Evolutionary conservation across 2,888 invertebrate species (phyloP).

Genomic region (Holacanthella duospinosa): DNA sequence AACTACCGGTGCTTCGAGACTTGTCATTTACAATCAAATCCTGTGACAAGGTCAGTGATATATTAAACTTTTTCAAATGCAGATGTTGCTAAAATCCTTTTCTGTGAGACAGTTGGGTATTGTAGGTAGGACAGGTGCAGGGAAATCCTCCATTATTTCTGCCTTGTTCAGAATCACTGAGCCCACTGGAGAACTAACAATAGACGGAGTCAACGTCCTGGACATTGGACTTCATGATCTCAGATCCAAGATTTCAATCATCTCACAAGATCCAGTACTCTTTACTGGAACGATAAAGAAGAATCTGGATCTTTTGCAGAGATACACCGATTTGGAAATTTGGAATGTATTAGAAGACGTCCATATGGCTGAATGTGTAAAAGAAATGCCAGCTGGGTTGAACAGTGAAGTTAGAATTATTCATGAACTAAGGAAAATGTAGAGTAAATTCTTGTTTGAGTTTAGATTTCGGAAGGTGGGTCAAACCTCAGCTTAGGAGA

Average conservation of each 20-base stretch:
- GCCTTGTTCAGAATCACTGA: constrained; percentile 60
- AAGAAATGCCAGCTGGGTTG: constrained; percentile 20
- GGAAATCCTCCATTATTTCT: constrained; percentile 59
- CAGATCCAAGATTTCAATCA: constrained; percentile 28
- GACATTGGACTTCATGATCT: constrained; percentile 37
- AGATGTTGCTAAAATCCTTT: too few relatives aligned
- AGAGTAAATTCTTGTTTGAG: not conserved
- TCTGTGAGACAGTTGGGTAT: too few relatives aligned
- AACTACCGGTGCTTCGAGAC: constrained; percentile 41
- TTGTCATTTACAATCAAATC: constrained; percentile 42
- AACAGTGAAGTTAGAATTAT: constrained; percentile 21
- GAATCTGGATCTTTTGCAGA: constrained; percentile 29
- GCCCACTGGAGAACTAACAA: constrained; percentile 53
- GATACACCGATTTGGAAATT: constrained; percentile 22
- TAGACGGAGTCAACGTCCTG: constrained; percentile 52
- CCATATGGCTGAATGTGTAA: constrained; percentile 23
- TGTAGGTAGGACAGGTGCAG: constrained; percentile 50
- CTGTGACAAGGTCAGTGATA: constrained; percentile 46
- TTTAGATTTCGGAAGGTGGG: constrained; percentile 40
- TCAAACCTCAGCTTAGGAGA: constrained; percentile 44
- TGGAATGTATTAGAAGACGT: constrained; percentile 27
- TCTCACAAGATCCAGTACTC: constrained; percentile 25
- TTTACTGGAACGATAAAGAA: constrained; percentile 21
- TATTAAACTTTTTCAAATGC: too few relatives aligned
- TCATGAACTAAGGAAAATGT: too few relatives aligned